A percentile compares a stretch with the other conserved stretches of the same genome.
These are phyloP conservation scores for Argynnis bischoffii DNA, from an alignment of 2,888 invertebrate species.

Conservation along the genomic window DNA sequence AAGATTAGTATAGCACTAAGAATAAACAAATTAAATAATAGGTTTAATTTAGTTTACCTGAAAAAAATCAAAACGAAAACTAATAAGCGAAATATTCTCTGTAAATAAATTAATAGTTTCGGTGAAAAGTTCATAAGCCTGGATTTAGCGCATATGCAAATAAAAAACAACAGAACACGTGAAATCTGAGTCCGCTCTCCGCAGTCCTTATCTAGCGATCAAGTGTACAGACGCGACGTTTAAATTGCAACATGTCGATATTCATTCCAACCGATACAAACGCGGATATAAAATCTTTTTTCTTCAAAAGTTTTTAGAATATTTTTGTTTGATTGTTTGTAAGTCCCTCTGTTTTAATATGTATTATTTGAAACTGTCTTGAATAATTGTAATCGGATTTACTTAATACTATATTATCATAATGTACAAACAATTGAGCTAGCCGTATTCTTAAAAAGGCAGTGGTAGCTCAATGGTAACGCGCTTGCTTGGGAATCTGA, in stretches of 20 bases:
- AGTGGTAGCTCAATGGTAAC: no score
- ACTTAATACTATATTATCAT: no score
- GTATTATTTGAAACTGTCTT: no score
- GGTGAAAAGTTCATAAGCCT: conserved; percentile 3
- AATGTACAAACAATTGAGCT: no score
- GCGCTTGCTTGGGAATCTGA: no score
- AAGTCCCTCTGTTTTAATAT: background rate
- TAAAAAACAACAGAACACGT: conserved; percentile 6
- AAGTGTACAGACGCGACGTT: conserved; percentile 38
- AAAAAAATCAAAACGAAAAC: background rate
- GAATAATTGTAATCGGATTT: no score
- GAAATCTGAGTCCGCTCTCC: conserved; percentile 10
- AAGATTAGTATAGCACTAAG: no score
- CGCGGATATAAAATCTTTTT: conserved; percentile 22
- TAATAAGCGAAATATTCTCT: background rate
- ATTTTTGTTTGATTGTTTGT: background rate
- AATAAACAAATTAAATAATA: no score
- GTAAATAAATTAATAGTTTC: conserved; percentile 4
- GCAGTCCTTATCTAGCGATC: background rate
- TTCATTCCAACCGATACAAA: conserved; percentile 40
- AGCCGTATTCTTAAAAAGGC: no score
- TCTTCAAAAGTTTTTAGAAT: background rate
- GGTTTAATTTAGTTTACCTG: background rate
- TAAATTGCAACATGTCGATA: conserved; percentile 46
- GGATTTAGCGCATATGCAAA: background rate